These are phyloP conservation scores for Idaea aversata DNA, from an alignment of 2,888 invertebrate genomes.

Conservation along the genomic window DNA sequence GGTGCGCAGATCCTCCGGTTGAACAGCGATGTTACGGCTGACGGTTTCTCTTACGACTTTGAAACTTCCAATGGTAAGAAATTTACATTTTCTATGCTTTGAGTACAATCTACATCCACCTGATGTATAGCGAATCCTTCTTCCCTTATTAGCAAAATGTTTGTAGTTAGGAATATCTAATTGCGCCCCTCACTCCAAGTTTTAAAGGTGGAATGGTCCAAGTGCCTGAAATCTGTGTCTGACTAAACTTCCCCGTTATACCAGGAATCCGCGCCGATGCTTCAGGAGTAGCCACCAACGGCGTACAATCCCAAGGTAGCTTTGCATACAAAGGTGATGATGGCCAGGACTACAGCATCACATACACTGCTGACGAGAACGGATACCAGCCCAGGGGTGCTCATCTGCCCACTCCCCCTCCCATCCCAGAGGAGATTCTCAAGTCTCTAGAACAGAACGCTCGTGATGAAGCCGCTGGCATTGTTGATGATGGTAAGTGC, in stretches of 20 bases:
- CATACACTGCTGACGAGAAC: constrained; percentile 75
- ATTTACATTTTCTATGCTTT: background rate
- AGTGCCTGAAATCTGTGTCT: background rate
- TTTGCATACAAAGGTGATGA: constrained; percentile 75
- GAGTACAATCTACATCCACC: too few relatives aligned
- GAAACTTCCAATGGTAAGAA: constrained; percentile 66
- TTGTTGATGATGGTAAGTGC: constrained; percentile 73
- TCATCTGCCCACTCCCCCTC: constrained; percentile 73
- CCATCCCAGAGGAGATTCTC: constrained; percentile 73
- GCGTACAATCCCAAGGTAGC: constrained; percentile 73
- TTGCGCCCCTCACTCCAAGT: too few relatives aligned
- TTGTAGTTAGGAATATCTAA: too few relatives aligned
- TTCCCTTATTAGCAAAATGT: too few relatives aligned
- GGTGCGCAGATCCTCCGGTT: constrained; percentile 63
- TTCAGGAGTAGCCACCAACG: constrained; percentile 68
- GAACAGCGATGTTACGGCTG: constrained; percentile 71
- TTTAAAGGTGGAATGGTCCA: background rate
- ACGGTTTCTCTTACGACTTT: constrained; percentile 71
- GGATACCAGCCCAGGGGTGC: constrained; percentile 72
- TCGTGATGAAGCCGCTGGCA: constrained; percentile 74
- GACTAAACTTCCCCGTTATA: background rate
- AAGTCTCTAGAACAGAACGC: constrained; percentile 75
- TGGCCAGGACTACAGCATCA: constrained; percentile 74
- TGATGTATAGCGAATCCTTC: too few relatives aligned
- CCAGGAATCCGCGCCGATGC: constrained; percentile 66